Base-by-base conservation (phyloP, 2,113 vertebrate genomes). In the Forbesichthys agassizii region DNA sequence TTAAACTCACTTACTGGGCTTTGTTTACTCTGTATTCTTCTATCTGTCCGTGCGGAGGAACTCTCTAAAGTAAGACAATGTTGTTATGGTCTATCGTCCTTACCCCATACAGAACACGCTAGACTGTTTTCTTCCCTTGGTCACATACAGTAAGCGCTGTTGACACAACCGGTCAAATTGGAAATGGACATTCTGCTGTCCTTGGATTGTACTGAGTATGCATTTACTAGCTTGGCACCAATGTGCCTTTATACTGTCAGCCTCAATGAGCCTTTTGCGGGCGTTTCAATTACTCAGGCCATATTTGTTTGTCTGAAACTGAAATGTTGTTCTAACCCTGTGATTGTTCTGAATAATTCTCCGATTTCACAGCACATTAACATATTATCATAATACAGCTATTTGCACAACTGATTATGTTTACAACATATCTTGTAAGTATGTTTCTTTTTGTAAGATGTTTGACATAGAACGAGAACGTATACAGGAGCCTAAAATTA, bases 221-320 rank as follows among this genome's bases (percentile, higher is more conserved):
- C 62, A 64, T 72, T 71, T 58, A 12, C 36, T 66, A 18, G 33
- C n/a, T 12, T 67, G 42, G 8, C 42, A 57, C 65, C 14, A 49
- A 12, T 42, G 9, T 61, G 13, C 11, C 10, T 49, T 10, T 0
- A 33, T 58, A 20, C 27, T 27, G 36, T 42, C 36, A 42, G 36
- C 7, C 36, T 42, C 4, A 6, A 6, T 0, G 36, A 42, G 36
- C 36, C 36, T 42, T 46, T 48, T 60, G 18, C 59, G 61, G 1
- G 14, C 53, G 62, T 74, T 58, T 49, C 67, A 68, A 0, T 56
- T 48, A 12, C 11, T 20, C 11, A 13, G 13, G n/a, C 62, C 52
- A 42, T 56, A 3, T n/a, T 27, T 86, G 75, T 87, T 89, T 86
- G 71, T 27, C 27, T 27, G 27, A 27, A 27, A 27, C 27, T 27